Base-by-base conservation (phyloP, 2,113 vertebrate genomes). In the Megaleporinus macrocephalus region DNA sequence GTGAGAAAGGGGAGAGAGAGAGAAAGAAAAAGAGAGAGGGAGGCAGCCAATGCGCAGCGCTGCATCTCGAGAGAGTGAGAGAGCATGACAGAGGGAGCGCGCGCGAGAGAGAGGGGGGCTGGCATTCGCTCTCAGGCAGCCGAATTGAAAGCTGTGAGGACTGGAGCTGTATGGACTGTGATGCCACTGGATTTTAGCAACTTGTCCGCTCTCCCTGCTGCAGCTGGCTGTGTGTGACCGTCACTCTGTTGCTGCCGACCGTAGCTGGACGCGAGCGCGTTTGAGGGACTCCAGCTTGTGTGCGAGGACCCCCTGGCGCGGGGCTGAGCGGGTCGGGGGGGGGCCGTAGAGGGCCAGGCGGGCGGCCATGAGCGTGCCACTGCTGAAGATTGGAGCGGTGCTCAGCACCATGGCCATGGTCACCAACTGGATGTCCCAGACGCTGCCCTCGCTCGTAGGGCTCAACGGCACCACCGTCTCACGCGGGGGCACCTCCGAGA, bases 391-490 rank as follows among this genome's bases (percentile, higher is more conserved):
- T 71, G 96, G 96, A 82, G 96, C 95, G 86, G 95, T 96, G 92
- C 96, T 96, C 90, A 96, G 96, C 95, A 96, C 96, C 81, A 96
- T 96, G 96, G 96, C 96, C 87, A 96, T 96, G 96, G 95, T 96
- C 88, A 96, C 96, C 88, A 96, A 96, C 93, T 96, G 96, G 96
- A 96, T 96, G 96, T 96, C 96, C 89, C 95, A 96, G 94, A 96
- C 96, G 24, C 89, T 96, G 70, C 96, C 96, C 29, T 95, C 95
- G 3, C 94, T 96, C 69, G 96, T 97, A 91, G 95, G 96, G 87
- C 96, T 95, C 81, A 96, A 96, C 86, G 95, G 95, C 82, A 98
- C 96, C 83, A 92, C 90, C 24, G 83, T 95, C 87, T 95, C 96
- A 86, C 95, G 96, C 75, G 94, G 94, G 66, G 96, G 96, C 78